Evolutionary conservation across 1,140 invertebrate species (phyloP), one percentile per base, ranked within the genome.

Genomic region (Penaeus japonicus): DNA sequence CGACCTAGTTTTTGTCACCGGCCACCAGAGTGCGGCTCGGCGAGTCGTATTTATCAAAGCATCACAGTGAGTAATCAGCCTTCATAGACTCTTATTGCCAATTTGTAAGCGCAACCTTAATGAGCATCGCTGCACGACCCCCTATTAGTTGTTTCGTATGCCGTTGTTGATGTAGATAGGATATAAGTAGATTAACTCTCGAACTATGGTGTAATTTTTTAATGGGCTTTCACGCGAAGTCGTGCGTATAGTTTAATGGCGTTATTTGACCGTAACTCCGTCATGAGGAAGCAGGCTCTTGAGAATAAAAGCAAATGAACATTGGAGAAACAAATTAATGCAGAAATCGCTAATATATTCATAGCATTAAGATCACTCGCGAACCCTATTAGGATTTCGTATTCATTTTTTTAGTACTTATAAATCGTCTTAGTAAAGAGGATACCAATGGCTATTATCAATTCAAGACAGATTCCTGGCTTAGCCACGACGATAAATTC

Each of bases 81-180:
- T 84, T 89, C 82, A 80, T 89, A 85, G 77, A 77, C 59, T 80
- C 88, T 89, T 89, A 85, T 85, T 89, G 88, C 88, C 88, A 89
- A 89, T 89, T 89, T 89, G 88, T 89, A 89, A 89, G 88, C 88
- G 75, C 83, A 80, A 65, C 82, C 83, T 89, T 89, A 89, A 89
- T 89, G 88, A 89, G 88, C 81, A 85, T 75, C 86, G 86, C 82
- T 79, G 57, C 65, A 27, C 82, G 86, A 87, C 86, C 82, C 75
- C 79, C 79, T 81, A 87, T 87, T 87, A 87, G 86, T 82, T 57
- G 86, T 83, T 82, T 75, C 86, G 32, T 39, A 82, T 82, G 86
- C 86, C 79, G 79, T 87, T 87, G 57, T 87, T 81, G 79, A 87
- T 82, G 86, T 87, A 82, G 82, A 87, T 87, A 73, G 24, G 81